These are phyloP conservation scores for Mormyrus proboscirostris DNA, from an alignment of 2,797 vertebrate species.

Conservation along the genomic window DNA sequence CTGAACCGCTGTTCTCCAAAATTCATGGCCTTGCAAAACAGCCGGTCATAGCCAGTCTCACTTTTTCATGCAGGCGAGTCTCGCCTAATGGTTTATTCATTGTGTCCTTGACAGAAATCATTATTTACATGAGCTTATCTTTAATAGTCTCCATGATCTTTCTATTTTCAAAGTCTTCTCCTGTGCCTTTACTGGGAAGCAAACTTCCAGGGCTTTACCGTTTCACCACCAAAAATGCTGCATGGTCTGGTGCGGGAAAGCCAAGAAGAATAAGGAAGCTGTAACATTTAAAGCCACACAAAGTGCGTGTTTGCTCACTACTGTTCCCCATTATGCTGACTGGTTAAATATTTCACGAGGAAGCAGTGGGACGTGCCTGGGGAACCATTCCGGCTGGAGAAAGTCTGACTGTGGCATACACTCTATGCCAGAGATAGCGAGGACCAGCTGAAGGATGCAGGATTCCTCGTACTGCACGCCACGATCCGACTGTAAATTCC, in stretches of 20 bases:
- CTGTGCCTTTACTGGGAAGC: not conserved
- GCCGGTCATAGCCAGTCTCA: not conserved
- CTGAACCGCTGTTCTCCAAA: not conserved
- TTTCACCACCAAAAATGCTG: not conserved
- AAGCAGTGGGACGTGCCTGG: slow-evolving; percentile 9
- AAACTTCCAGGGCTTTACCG: not conserved
- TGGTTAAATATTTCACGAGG: slow-evolving; percentile 30
- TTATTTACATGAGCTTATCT: slow-evolving; percentile 31
- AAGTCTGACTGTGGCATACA: slow-evolving; percentile 1
- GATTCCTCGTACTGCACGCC: slow-evolving; percentile 22
- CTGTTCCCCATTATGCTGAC: slow-evolving; percentile 15
- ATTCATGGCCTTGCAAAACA: slow-evolving; percentile 9
- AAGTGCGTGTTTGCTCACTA: slow-evolving; percentile 19
- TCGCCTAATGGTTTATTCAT: slow-evolving; percentile 27
- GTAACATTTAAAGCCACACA: slow-evolving; percentile 25
- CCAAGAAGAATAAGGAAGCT: slow-evolving; percentile 13
- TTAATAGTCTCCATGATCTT: slow-evolving; percentile 18
- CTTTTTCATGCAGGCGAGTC: not conserved
- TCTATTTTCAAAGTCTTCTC: not conserved
- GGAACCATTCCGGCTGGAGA: slow-evolving; percentile 21
- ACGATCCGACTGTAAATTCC: slow-evolving; percentile 29
- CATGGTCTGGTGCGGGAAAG: slow-evolving; percentile 21
- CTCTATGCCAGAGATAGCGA: slow-evolving; percentile 33
- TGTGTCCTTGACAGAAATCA: slow-evolving; percentile 24
- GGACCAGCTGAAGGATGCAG: slow-evolving; percentile 26